Evolutionary conservation across 2,888 invertebrate species (phyloP), one percentile per base, ranked within the genome.

Genomic region (Sarcophaga variegata): DNA sequence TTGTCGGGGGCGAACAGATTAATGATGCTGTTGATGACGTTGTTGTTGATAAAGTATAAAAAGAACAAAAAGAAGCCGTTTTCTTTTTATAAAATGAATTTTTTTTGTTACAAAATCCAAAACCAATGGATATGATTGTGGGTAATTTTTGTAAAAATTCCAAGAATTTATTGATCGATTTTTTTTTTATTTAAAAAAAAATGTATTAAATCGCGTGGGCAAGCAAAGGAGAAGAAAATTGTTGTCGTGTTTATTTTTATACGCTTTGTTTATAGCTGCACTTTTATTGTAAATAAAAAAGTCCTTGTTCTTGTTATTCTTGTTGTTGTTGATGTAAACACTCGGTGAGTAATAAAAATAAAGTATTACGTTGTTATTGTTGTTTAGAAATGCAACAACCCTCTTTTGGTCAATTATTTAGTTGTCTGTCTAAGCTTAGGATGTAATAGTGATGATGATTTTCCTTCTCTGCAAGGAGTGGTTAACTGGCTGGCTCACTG

Each of bases 91-190:
- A 37, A 37, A 37, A 37, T 8, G 2, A 37, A 10, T 37, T 37
- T 37, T 37, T 37, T 37, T 37, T 37, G 37, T 37, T 37, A 37
- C 37, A 37, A 37, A 10, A 37, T 37, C 10, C 37, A 10, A 10
- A 3, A 10, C 10, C 37, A 37, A 37, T 37, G 37, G 8, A 10
- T 8, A 37, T 37, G 37, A 37, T 37, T 37, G 37, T 37, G 37
- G 37, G 37, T 45, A 66, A 47, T 62, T 22, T 45, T 47, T 60
- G 64, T 70, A 78, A 45, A 64, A 77, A 63, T 83, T 74, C 69
- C 69, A 81, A 25, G 74, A 86, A 81, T 70, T 77, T 72, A 83
- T 77, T 77, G 47, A 86, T 83, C 62, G 83, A 72, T 80, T 71
- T 74, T 54, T 54, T n/a, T 54, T 49, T 74, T 6, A 37, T 49